Evolutionary conservation across 2,113 vertebrate species (phyloP), one percentile per base, ranked within the genome.

Genomic region (Mesocricetus auratus): DNA sequence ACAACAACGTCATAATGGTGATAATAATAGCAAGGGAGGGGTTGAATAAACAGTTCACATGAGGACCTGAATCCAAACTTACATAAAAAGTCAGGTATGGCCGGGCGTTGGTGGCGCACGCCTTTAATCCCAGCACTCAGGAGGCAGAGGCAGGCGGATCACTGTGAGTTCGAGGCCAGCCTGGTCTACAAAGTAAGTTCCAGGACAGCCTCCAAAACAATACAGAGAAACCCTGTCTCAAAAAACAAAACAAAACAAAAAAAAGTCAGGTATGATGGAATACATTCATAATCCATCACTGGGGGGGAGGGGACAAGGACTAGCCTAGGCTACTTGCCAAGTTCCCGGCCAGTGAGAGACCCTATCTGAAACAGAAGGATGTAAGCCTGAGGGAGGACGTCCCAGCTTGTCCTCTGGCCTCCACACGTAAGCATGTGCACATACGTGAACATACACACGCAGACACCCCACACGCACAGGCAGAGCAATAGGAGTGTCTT

Each of bases 21-120:
- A 24, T 31, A 45, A 45, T 15, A 0, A 31, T 15, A 26, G 36
- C 24, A 10, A 24, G 4, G 10, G 2, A 1, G 3, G 16, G 17
- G 15, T 3, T 66, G 26, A 42, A 33, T 15, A 85, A 64, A 85
- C 19, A 85, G 39, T 19, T 85, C 4, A 85, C 17, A 45, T 10
- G 3, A 47, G 29, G 9, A 31, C 60, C 79, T 33, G 16, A 86
- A 33, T 33, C 45, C 60, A 45, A 47, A 66, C 42, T 39, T 29
- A 64, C 8, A 47, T 5, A 11, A 68, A 86, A 68, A 47, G 42
- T 45, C 39, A 47, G 42, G 17, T 22, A 10, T 50, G 0, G n/a
- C n/a, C n/a, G n/a, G n/a, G n/a, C n/a, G n/a, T n/a, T n/a, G n/a
- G n/a, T n/a, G n/a, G n/a, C n/a, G n/a, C n/a, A n/a, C n/a, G n/a